Percentiles rank a stretch among this genome's conserved stretches.
phyloP scores from a whole-genome alignment of 2,888 invertebrate genomes.

The Oscheius sp. region DNA sequence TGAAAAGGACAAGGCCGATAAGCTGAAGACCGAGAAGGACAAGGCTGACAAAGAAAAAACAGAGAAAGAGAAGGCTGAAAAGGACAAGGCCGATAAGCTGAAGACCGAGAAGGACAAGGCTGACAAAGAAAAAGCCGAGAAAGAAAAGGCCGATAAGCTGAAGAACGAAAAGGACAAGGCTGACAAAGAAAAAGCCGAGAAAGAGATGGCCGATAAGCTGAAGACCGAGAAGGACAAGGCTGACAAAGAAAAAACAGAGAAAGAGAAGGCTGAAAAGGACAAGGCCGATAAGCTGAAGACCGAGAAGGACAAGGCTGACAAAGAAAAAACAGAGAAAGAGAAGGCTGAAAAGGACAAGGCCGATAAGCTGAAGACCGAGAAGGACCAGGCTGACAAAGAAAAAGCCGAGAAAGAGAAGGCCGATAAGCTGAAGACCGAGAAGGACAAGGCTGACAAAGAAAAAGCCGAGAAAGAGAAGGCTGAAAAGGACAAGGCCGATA shows the following conservation, averaged over 20 bases:
- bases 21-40: conserved; percentile 3
- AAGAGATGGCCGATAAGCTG: conserved; percentile 7
- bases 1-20: conserved; percentile 1
- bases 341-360: conserved; percentile 7
- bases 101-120: conserved; percentile 15
- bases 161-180: conserved; percentile 1
- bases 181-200: conserved; percentile 7
- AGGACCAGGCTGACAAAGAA: neutral
- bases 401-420: conserved; percentile 2
- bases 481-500: conserved; percentile 16
- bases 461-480: conserved; percentile 9
- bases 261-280: neutral
- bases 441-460: neutral
- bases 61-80: conserved; percentile 3
- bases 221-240: conserved; percentile 8
- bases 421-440: conserved; percentile 7
- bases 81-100: neutral
- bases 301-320: conserved; percentile 16
- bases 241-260: conserved; percentile 2
- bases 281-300: conserved; percentile 2
- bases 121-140: neutral
- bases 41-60: conserved; percentile 11
- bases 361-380: conserved; percentile 2
- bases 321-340: neutral
- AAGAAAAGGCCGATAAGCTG: conserved; percentile 10